Evolutionary conservation across 2,113 vertebrate species (phyloP).

Genomic region (Pandion haliaetus): DNA sequence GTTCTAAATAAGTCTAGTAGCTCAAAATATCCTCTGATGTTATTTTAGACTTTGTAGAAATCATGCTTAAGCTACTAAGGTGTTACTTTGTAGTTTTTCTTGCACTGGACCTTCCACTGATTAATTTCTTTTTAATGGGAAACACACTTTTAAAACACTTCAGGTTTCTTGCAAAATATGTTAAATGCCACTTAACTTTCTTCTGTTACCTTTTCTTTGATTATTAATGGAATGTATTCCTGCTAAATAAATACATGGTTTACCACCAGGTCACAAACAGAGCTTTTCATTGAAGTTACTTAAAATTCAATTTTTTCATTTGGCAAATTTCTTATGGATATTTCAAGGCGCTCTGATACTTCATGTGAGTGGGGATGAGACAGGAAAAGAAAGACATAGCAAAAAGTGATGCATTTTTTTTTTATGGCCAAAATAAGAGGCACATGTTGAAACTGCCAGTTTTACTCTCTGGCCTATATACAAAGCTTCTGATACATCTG

Average conservation of each 20-base stretch:
- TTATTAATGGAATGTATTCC: neutral
- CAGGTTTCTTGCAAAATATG: neutral
- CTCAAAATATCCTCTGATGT: neutral
- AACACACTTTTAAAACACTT: neutral
- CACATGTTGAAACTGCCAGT: accelerated
- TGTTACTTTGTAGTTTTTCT: neutral
- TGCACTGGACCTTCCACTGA: neutral
- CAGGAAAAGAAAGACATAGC: neutral
- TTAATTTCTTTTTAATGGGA: neutral
- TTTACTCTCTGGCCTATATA: neutral
- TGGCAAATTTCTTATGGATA: neutral
- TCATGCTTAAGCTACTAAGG: neutral
- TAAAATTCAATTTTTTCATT: neutral
- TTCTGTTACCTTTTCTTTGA: neutral
- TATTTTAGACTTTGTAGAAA: neutral
- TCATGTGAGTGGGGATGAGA: neutral
- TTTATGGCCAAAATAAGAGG: neutral
- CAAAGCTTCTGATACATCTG: neutral
- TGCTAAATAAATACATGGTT: constrained; percentile 12
- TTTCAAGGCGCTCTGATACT: neutral
- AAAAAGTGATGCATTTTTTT: neutral
- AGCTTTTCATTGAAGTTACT: neutral
- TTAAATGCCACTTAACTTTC: neutral
- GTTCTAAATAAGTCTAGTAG: neutral
- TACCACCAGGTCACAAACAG: neutral